phyloP scores from a whole-genome alignment of 2,888 invertebrate species.

The Mythimna vitellina region DNA sequence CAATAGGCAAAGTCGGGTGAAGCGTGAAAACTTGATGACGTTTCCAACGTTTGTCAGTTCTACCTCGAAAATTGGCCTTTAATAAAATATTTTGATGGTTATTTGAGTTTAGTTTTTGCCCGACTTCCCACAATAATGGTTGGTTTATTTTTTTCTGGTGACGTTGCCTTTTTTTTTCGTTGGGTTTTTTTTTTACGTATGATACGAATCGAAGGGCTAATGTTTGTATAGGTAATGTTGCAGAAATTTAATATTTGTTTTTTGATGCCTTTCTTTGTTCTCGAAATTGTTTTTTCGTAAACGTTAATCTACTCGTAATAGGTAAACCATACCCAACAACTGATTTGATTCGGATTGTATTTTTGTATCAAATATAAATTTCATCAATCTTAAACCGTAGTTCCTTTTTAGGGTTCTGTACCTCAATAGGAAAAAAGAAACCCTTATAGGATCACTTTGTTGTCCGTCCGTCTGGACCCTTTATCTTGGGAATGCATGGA shows the following conservation, averaged over 20 bases:
- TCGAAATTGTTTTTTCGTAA: background rate
- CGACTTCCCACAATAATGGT: constrained; percentile 3
- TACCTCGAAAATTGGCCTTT: constrained; percentile 70
- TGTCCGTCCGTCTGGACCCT: no score
- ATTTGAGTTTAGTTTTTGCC: constrained; percentile 30
- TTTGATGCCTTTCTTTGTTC: background rate
- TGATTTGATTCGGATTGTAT: background rate
- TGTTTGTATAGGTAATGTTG: constrained; percentile 20
- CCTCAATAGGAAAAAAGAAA: no score
- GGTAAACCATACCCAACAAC: background rate
- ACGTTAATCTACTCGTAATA: background rate
- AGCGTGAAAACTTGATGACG: constrained; percentile 77
- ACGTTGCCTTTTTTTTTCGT: constrained; percentile 12
- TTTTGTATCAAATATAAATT: background rate
- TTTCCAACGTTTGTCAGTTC: constrained; percentile 68
- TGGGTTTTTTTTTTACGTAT: background rate
- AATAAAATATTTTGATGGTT: constrained; percentile 72
- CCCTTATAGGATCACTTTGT: no score
- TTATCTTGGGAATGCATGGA: no score
- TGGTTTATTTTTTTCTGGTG: constrained; percentile 35
- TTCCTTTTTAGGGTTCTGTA: no score
- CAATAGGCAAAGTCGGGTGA: constrained; percentile 40
- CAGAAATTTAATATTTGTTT: constrained; percentile 17
- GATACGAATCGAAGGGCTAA: background rate
- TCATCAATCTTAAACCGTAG: no score